These are phyloP conservation scores for Dicerorhinus sumatrensis DNA, from an alignment of 2,113 vertebrate species.

Conservation along the genomic window DNA sequence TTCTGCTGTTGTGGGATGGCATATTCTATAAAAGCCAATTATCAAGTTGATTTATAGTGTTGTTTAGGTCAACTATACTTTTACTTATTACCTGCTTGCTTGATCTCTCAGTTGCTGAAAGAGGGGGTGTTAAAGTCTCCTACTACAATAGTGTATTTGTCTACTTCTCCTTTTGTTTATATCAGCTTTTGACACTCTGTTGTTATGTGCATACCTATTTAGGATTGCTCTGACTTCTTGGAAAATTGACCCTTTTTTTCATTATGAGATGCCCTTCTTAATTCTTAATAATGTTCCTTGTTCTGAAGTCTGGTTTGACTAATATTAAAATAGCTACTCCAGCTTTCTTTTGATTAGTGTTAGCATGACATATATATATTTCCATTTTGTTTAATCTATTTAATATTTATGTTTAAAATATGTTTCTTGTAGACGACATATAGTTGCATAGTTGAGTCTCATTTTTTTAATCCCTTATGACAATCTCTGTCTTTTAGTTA, in stretches of 20 bases:
- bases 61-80: not conserved
- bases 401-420: constrained; percentile 31
- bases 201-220: not conserved
- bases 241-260: not conserved
- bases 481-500: not conserved
- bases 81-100: not conserved
- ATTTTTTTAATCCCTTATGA: not conserved
- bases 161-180: not conserved
- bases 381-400: not conserved
- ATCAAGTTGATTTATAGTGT: not conserved
- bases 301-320: not conserved
- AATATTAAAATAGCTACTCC: not conserved
- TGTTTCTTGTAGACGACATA: not conserved
- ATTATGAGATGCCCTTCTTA: not conserved
- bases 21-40: not conserved
- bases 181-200: not conserved
- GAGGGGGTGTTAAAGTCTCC: not conserved
- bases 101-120: not conserved
- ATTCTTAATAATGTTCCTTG: not conserved
- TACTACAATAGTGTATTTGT: not conserved
- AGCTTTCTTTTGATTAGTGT: not conserved
- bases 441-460: not conserved
- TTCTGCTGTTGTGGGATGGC: not conserved
- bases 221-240: not conserved
- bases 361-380: not conserved